Evolutionary conservation across 1,140 invertebrate genomes (phyloP).

Genomic region (Saccostrea echinata): DNA sequence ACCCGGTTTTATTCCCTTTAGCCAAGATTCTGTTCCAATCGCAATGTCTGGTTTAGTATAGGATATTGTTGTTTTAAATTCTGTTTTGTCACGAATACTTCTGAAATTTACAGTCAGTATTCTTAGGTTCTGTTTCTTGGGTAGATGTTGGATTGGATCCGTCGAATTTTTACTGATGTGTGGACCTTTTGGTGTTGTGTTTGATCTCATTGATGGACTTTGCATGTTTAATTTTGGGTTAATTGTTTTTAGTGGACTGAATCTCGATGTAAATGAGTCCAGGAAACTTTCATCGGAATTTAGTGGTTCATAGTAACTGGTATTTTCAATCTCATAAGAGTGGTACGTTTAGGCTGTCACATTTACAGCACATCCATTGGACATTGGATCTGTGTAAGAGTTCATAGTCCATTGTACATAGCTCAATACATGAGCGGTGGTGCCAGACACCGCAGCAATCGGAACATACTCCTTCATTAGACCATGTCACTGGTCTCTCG

Average conservation of each 20-base stretch:
- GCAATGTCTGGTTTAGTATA: too few species aligned
- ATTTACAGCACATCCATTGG: slow-evolving; percentile 48
- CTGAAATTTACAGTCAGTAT: slow-evolving; percentile 51
- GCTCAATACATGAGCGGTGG: slow-evolving; percentile 54
- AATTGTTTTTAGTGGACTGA: slow-evolving; percentile 36
- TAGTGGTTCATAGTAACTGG: slow-evolving; percentile 42
- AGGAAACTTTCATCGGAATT: not conserved
- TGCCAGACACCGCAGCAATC: slow-evolving; percentile 51
- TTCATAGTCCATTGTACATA: slow-evolving; percentile 50
- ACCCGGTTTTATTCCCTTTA: too few species aligned
- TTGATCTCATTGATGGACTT: not conserved
- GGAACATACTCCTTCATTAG: too few species aligned
- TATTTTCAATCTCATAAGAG: too few species aligned
- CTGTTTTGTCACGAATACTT: too few species aligned
- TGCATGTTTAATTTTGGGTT: not conserved
- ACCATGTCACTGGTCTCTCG: slow-evolving; percentile 18
- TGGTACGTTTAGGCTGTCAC: too few species aligned
- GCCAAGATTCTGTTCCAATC: too few species aligned
- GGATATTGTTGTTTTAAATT: slow-evolving; percentile 33
- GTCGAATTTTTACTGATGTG: not conserved
- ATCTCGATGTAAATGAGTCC: not conserved
- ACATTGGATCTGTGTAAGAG: slow-evolving; percentile 41
- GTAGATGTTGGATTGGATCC: not conserved
- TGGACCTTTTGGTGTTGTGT: not conserved
- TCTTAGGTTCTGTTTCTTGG: slow-evolving; percentile 30